Base-by-base conservation (phyloP, 2,113 vertebrate species). In the Embiotoca jacksoni region DNA sequence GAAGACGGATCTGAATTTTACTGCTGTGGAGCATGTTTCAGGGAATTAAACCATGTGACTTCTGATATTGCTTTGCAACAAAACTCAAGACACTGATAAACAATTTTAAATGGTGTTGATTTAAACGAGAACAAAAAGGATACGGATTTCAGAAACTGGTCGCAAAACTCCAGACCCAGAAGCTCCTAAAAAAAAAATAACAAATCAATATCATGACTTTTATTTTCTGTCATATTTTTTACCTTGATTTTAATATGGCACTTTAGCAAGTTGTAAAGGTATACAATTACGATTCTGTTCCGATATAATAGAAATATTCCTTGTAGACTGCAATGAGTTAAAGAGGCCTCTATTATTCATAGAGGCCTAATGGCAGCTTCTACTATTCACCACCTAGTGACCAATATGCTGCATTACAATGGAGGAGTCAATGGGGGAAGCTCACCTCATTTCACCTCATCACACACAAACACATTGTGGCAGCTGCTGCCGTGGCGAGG, bases 131-230 rank as follows among this genome's bases (percentile, higher is more conserved):
- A 67, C 47, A 94, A 57, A 85, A 96, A 97, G 97, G 98, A 99
- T 99, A 99, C 98, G 95, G 54, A 99, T 98, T 96, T 99, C 98
- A 85, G 96, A 95, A 60, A 99, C 95, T 83, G 98, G 83, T 33
- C 96, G 96, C 84, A 99, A 93, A 36, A 93, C 82, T 82, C 89
- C 92, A 52, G 93, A 52, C 57, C 86, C 89, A 65, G 90, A 79
- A 81, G 87, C 72, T 50, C 94, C 97, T 98, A 83, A 88, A 90
- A 91, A 72, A 53, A 86, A 52, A 32, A 65, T 14, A 63, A 85
- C 36, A 53, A 50, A 72, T 63, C 72, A 4, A 69, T 37, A 31
- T 3, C 1, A 58, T 47, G 5, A 47, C 7, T 41, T 68, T 77
- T 5, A 4, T 36, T 57, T 59, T 37, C n/a, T 32, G 30, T 58